phyloP scores from a whole-genome alignment of 1,140 invertebrate genomes.

The Drosophila paulistorum region DNA sequence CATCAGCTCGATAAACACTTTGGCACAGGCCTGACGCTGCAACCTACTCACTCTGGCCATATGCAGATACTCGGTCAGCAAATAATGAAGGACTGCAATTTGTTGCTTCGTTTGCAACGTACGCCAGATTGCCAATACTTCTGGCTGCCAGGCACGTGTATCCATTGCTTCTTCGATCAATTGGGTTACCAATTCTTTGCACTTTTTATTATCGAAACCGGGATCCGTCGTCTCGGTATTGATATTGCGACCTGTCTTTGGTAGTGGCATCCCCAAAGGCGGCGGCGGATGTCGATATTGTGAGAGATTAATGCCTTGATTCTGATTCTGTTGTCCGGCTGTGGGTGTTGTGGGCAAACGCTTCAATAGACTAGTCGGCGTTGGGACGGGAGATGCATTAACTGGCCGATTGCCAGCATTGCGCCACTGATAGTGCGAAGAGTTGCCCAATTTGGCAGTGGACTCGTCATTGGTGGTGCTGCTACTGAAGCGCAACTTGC shows the following conservation, averaged over 20 bases:
- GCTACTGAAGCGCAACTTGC: constrained; percentile 71
- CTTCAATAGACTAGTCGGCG: constrained; percentile 53
- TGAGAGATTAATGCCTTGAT: constrained; percentile 33
- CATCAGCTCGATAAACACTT: constrained; percentile 62
- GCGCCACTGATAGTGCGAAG: constrained; percentile 68
- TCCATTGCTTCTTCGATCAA: constrained; percentile 66
- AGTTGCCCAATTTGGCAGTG: constrained; percentile 67
- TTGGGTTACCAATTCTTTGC: constrained; percentile 54
- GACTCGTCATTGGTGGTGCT: constrained; percentile 53
- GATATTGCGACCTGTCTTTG: constrained; percentile 17
- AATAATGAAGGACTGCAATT: constrained; percentile 43
- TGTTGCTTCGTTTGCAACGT: constrained; percentile 47
- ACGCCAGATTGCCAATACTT: constrained; percentile 57
- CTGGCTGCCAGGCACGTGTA: constrained; percentile 55
- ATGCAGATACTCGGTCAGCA: constrained; percentile 71
- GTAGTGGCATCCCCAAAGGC: neutral
- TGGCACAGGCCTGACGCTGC: constrained; percentile 60
- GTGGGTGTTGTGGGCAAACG: constrained; percentile 22
- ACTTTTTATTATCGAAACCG: constrained; percentile 44
- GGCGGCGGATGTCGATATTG: constrained; percentile 49
- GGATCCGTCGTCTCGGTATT: neutral
- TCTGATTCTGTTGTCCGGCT: neutral
- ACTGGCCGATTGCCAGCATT: constrained; percentile 60
- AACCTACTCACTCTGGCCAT: constrained; percentile 43
- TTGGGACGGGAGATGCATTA: constrained; percentile 21